Evolutionary conservation across 2,888 invertebrate genomes (phyloP), one percentile per base, ranked within the genome.

Genomic region (Drosophila hamatofila): DNA sequence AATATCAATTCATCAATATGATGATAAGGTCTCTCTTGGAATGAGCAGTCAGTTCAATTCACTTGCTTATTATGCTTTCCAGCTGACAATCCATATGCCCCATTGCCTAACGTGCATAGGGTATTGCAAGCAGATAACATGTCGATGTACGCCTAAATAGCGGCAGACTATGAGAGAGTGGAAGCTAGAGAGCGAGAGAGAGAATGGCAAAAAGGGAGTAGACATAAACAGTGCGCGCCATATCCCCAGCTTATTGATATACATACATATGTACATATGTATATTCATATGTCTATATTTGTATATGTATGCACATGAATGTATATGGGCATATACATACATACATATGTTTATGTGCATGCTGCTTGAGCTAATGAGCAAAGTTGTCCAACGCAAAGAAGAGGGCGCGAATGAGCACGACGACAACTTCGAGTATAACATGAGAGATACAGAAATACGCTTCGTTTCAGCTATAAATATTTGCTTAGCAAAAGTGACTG

Each of bases 111-210:
- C 8, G 3, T 18, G 9, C 39, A 1, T 16, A 63, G 60, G 37
- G 44, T 61, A 61, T 64, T 27, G 2, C 14, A 21, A 51, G 23
- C 74, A 68, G 75, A 80, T 82, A 76, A 66, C 61, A 57, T 60
- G 54, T 69, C 78, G 65, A 71, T 78, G 48, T 27, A 56, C 48
- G 48, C 49, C 25, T 42, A 52, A 30, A 44, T 27, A 59, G 23
- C 44, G 55, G 5, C 35, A 30, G 42, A 37, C 39, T 35, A 49
- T 16, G 27, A 14, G 30, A 9, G 11, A 49, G n/a, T n/a, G 3
- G 8, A 35, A 48, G 39, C 33, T 37, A 46, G 41, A 46, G 46
- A 54, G 25, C 44, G 56, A 52, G 12, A 56, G 21, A 23, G 52
- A 35, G 41, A 44, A 30, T 33, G 16, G 18, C 7, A 5, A 18